phyloP scores from a whole-genome alignment of 2,888 invertebrate genomes.

The Rhynchonema sp. region DNA sequence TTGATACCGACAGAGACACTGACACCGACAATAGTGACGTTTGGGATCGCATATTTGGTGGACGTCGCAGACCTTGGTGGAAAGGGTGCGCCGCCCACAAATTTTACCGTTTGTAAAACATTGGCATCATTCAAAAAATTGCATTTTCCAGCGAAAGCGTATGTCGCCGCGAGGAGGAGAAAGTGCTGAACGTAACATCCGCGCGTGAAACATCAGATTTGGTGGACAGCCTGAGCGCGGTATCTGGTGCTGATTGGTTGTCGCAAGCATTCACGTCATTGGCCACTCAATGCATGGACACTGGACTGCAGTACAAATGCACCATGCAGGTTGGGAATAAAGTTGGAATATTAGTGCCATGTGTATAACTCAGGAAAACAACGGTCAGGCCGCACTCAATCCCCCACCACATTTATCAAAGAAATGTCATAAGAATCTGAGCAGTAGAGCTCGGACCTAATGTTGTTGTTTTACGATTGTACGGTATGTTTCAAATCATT shows the following conservation, averaged over 20 bases:
- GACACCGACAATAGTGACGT: no score
- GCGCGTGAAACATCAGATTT: background rate
- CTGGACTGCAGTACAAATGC: background rate
- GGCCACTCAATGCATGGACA: background rate
- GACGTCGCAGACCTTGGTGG: background rate
- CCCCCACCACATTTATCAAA: no score
- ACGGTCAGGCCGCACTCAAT: no score
- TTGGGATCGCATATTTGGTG: background rate
- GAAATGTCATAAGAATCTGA: no score
- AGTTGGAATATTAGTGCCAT: no score
- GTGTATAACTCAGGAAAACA: no score
- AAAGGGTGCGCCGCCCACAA: background rate
- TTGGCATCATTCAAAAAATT: background rate
- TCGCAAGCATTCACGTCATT: background rate
- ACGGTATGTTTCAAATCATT: no score
- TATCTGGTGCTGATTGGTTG: no score
- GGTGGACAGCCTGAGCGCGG: background rate
- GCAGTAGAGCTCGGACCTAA: no score
- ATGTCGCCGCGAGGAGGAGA: background rate
- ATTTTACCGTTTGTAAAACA: background rate
- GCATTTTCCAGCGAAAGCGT: background rate
- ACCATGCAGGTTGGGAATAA: no score
- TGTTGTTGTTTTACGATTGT: no score
- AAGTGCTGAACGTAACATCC: background rate
- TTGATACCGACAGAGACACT: no score